phyloP scores from a whole-genome alignment of 2,113 vertebrate species.

The Ptilorrhoa leucosticta region DNA sequence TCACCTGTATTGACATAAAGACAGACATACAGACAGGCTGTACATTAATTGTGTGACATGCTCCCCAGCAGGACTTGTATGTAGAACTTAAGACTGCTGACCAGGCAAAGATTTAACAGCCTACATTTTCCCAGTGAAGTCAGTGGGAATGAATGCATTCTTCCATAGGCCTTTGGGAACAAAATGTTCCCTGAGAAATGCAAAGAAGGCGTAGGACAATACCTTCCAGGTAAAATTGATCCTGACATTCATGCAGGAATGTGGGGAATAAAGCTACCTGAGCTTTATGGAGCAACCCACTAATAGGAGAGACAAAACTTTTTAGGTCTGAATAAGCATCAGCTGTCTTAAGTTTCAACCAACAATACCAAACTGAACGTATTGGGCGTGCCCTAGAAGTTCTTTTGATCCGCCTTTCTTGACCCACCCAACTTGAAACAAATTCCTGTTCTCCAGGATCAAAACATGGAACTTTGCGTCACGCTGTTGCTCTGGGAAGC shows the following conservation, averaged over 20 bases:
- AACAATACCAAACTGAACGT: not conserved
- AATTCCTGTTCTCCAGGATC: not conserved
- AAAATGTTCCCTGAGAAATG: not conserved
- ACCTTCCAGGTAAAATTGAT: not conserved
- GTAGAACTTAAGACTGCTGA: not conserved
- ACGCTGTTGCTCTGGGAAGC: not conserved
- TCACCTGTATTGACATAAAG: not conserved
- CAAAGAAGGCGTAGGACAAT: not conserved
- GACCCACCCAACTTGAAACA: not conserved
- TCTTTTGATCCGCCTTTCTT: conserved; percentile 48
- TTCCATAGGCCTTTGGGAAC: not conserved
- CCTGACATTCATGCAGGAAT: not conserved
- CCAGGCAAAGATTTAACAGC: not conserved
- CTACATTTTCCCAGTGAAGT: not conserved
- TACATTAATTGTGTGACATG: not conserved
- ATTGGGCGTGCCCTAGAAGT: not conserved
- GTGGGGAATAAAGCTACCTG: not conserved
- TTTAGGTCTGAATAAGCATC: not conserved
- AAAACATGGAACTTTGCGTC: not conserved
- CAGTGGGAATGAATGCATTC: not conserved
- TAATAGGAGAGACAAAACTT: not conserved
- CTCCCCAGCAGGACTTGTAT: not conserved
- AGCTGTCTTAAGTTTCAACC: not conserved
- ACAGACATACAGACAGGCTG: not conserved
- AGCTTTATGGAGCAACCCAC: not conserved